phyloP scores from a whole-genome alignment of 64 coral and sea anemone genomes.

The Stylophora pistillata region DNA sequence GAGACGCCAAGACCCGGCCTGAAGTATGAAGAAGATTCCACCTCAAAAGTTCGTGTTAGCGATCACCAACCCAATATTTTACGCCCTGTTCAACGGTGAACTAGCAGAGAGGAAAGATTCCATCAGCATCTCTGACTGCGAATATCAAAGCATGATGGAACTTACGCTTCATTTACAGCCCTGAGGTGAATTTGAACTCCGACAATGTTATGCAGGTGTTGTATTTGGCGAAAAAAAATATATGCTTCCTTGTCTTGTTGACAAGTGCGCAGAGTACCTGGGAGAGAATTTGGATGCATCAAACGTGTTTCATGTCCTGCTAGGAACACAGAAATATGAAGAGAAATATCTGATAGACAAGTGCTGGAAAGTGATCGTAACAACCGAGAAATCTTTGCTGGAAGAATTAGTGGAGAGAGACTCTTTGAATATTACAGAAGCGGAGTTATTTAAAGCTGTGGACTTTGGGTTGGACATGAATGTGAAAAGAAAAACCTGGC shows the following conservation, averaged over 20 bases:
- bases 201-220: constrained; percentile 52
- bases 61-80: constrained; percentile 52
- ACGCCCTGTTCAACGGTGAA: constrained; percentile 55
- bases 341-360: constrained; percentile 26
- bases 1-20: background rate
- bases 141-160: constrained; percentile 23
- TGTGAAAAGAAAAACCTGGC: constrained; percentile 13
- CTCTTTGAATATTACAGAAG: constrained; percentile 11
- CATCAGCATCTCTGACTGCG: constrained; percentile 26
- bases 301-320: constrained; percentile 57
- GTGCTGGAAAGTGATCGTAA: constrained; percentile 41
- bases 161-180: constrained; percentile 64
- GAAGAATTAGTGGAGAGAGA: constrained; percentile 32
- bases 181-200: constrained; percentile 36
- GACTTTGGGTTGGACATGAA: constrained; percentile 25
- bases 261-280: constrained; percentile 26
- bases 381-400: constrained; percentile 24
- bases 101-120: constrained; percentile 8
- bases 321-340: constrained; percentile 43
- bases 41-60: constrained; percentile 62
- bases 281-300: constrained; percentile 32
- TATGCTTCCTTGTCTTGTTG: constrained; percentile 48
- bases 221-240: constrained; percentile 66
- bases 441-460: constrained; percentile 26
- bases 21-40: constrained; percentile 21